Conservation (phyloP, 1,140 invertebrate species). For the Cotesia chilonis region DNA sequence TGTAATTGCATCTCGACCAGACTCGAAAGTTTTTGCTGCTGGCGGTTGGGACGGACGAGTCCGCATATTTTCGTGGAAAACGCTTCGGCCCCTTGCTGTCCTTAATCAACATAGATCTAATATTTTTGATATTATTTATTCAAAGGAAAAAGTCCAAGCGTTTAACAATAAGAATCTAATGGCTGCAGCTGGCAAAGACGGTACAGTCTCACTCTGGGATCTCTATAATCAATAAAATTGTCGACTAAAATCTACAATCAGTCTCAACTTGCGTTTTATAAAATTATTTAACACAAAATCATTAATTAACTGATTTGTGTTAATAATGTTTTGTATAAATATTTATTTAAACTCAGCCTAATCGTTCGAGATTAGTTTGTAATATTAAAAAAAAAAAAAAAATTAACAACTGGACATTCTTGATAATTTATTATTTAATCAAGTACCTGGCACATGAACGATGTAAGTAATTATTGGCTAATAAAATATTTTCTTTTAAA, state of each 20-base stretch:
- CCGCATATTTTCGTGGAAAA: constrained; percentile 82
- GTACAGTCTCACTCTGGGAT: constrained; percentile 78
- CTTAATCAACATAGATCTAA: constrained; percentile 74
- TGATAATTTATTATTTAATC: constrained; percentile 1
- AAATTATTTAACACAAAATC: constrained; percentile 8
- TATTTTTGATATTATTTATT: constrained; percentile 76
- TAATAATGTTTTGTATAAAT: constrained; percentile 2
- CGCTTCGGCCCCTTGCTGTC: constrained; percentile 76
- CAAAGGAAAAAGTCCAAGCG: constrained; percentile 68
- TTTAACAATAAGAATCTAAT: constrained; percentile 76
- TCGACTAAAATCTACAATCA: constrained; percentile 13
- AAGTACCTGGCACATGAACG: no score
- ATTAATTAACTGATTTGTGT: constrained; percentile 3
- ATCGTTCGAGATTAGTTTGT: constrained; percentile 13
- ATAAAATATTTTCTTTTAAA: no score
- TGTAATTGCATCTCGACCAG: constrained; percentile 73
- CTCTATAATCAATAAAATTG: constrained; percentile 69
- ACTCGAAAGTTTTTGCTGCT: constrained; percentile 78
- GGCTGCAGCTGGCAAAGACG: constrained; percentile 76
- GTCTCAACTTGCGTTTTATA: constrained; percentile 11
- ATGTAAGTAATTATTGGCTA: no score
- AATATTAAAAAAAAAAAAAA: not conserved
- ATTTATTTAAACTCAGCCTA: constrained; percentile 13
- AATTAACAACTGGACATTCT: not conserved
- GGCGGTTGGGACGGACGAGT: constrained; percentile 82